phyloP scores from a whole-genome alignment of 2,113 vertebrate genomes.

The Gasterosteus nipponicus region DNA sequence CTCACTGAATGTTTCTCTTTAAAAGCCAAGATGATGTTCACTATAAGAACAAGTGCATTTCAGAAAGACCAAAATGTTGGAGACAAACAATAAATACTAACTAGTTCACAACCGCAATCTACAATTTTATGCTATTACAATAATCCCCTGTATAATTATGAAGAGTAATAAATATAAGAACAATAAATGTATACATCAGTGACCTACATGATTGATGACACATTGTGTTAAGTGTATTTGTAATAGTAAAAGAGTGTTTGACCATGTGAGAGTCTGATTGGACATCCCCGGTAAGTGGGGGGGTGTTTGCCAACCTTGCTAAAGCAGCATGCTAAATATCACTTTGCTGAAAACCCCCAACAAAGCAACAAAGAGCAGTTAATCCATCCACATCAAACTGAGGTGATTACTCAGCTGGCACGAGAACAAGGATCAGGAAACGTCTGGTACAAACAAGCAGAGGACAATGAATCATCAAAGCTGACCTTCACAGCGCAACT shows the following conservation, averaged over 20 bases:
- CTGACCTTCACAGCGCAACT: neutral
- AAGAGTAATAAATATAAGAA: neutral
- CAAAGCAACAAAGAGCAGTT: neutral
- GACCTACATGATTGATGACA: neutral
- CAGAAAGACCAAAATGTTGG: neutral
- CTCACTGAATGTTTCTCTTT: neutral
- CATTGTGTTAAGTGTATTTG: neutral
- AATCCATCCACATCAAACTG: slow-evolving; percentile 1
- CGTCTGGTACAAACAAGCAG: neutral
- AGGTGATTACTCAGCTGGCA: slow-evolving; percentile 6
- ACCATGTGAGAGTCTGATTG: too few species aligned
- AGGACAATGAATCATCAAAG: slow-evolving; percentile 4
- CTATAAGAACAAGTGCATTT: neutral
- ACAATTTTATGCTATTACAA: neutral
- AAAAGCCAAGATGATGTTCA: neutral
- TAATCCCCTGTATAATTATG: neutral
- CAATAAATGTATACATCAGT: neutral
- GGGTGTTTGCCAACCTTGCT: neutral
- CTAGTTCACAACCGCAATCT: neutral
- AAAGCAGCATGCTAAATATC: slow-evolving; percentile 13
- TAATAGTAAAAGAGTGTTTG: neutral
- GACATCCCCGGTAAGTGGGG: too few species aligned
- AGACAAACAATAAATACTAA: neutral
- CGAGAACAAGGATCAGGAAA: slow-evolving; percentile 3
- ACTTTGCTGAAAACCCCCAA: neutral